These are phyloP conservation scores for Drosophila lowei DNA, from an alignment of 1,140 invertebrate species.

Conservation along the genomic window DNA sequence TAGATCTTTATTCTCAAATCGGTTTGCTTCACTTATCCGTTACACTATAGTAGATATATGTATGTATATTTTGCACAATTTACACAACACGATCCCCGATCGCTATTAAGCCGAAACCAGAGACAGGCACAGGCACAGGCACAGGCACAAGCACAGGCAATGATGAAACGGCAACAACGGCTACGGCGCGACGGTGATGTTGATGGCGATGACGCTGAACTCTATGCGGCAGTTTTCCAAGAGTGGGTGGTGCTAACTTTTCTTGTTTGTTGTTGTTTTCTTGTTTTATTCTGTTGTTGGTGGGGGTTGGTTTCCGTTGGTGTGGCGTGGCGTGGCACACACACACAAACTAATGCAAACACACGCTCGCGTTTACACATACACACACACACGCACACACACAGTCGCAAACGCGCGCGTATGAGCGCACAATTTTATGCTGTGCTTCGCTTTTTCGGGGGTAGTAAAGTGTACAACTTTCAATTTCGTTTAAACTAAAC, in stretches of 20 bases:
- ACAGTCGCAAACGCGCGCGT: constrained; percentile 37
- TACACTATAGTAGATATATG: constrained; percentile 19
- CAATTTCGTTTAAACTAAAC: constrained; percentile 81
- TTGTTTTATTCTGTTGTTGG: constrained; percentile 61
- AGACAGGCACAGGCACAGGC: constrained; percentile 8
- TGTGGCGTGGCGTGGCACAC: constrained; percentile 56
- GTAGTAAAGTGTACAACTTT: constrained; percentile 81
- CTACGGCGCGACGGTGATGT: neutral
- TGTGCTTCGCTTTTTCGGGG: constrained; percentile 79
- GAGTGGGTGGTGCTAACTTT: constrained; percentile 70
- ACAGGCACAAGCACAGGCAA: constrained; percentile 13
- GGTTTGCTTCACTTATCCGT: constrained; percentile 1
- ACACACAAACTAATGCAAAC: constrained; percentile 35
- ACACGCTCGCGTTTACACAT: constrained; percentile 4
- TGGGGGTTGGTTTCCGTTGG: constrained; percentile 75
- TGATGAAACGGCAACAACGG: neutral
- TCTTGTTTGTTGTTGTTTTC: constrained; percentile 59
- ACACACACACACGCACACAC: constrained; percentile 24
- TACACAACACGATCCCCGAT: too few relatives aligned
- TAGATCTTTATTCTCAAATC: neutral
- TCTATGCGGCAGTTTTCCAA: constrained; percentile 45
- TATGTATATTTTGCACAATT: too few relatives aligned
- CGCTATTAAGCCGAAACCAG: constrained; percentile 8
- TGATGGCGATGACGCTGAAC: constrained; percentile 48
- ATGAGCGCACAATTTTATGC: constrained; percentile 75